Conservation (phyloP, 2,888 invertebrate species). For the Actias luna region DNA sequence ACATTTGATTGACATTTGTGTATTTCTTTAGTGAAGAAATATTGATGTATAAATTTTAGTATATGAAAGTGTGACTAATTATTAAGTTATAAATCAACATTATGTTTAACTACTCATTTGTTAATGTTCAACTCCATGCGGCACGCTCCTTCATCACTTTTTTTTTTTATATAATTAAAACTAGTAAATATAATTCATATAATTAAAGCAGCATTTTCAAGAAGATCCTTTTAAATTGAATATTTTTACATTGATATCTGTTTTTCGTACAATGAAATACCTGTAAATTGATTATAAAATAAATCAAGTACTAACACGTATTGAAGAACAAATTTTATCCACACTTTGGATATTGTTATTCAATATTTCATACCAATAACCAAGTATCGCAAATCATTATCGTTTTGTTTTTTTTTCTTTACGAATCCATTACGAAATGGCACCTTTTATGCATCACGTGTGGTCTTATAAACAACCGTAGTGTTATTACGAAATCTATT, state of each 20-base stretch:
- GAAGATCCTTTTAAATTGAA: neutral
- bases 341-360: neutral
- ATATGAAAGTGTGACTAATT: neutral
- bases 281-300: neutral
- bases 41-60: neutral
- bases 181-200: neutral
- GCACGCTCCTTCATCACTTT: conserved; percentile 5
- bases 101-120: neutral
- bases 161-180: neutral
- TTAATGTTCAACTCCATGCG: neutral
- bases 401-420: neutral
- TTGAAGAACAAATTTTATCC: neutral
- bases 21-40: neutral
- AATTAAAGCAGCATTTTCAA: neutral
- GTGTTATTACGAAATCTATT: neutral
- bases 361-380: neutral
- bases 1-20: neutral
- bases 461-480: neutral
- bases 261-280: neutral
- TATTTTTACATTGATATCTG: neutral
- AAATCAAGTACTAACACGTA: neutral
- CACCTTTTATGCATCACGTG: conserved; percentile 1
- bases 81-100: neutral
- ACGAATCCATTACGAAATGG: neutral
- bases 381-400: neutral